Conservation (phyloP, 2,797 vertebrate genomes). For the Lepidocolaptes lacrymiger region DNA sequence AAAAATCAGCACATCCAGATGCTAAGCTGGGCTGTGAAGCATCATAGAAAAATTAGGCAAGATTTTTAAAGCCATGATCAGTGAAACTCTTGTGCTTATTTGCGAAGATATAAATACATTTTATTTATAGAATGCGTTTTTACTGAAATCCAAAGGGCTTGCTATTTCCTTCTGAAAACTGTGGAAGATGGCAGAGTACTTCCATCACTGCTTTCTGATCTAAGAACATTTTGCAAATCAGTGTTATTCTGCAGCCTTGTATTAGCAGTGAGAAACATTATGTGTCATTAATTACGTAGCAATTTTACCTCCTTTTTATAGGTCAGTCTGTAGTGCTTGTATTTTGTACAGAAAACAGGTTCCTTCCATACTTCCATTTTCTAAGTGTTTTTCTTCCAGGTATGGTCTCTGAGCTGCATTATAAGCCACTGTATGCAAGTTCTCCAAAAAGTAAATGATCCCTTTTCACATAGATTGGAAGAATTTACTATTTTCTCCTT, state of each 20-base stretch:
- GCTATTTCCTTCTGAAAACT: slow-evolving; percentile 20
- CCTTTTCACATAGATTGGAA: background rate
- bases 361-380: background rate
- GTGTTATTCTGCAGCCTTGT: slow-evolving; percentile 22
- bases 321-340: background rate
- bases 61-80: slow-evolving; percentile 56
- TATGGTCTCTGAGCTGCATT: background rate
- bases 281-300: background rate
- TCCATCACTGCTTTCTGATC: background rate
- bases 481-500: background rate
- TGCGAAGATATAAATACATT: slow-evolving; percentile 63
- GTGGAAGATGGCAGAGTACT: background rate
- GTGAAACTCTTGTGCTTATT: slow-evolving; percentile 54
- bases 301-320: background rate
- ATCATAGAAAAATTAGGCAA: slow-evolving; percentile 37
- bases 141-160: slow-evolving; percentile 39
- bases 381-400: background rate
- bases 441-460: background rate
- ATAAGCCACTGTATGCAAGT: background rate
- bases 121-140: slow-evolving; percentile 63
- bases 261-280: background rate
- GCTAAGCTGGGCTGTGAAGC: slow-evolving; percentile 37
- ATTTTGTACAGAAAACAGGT: background rate
- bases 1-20: slow-evolving; percentile 40
- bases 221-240: slow-evolving; percentile 2